Base-by-base conservation (phyloP, 2,797 vertebrate genomes). In the Carduelis carduelis region DNA sequence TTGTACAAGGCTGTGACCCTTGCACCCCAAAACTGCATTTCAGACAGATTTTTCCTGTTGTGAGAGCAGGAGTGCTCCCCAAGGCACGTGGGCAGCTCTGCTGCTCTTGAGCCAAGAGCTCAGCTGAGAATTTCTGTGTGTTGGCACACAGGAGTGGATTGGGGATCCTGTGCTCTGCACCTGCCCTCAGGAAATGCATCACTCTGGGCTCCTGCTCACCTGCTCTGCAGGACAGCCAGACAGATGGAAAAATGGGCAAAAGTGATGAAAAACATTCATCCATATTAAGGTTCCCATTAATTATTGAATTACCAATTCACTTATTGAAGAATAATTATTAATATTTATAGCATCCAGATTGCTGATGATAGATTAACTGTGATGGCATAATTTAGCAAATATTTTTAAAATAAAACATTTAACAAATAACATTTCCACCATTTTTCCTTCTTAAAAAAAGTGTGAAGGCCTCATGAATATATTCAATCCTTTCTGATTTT, bases 311-410 rank as follows among this genome's bases (percentile, higher is more conserved):
- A 71, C 39, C 87, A 83, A 81, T 93, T 86, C n/a, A 71, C 57
- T 83, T 85, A 83, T 91, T 94, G 76, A 76, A 44, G 69, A 69
- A 86, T 78, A 71, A 96, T 93, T 85, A 90, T 95, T 95, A 95
- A 95, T 95, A 95, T 94, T 95, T 68, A 94, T 95, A 59, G 43
- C 47, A 69, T 95, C 87, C 69, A 78, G 87, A 87, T 78, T 93
- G 79, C 64, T 44, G 53, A 26, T 85, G 68, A 75, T 70, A 70
- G 78, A 78, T 93, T 92, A 92, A 94, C 53, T 1, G 2, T 1
- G 18, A 69, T 65, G 72, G 78, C 81, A 87, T 95, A 92, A 93
- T 87, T 93, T 93, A 96, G 82, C 81, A 92, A 96, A 92, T 61
- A 92, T 89, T 93, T 92, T 89, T 26, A 53, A 90, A 94, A 90